A percentile compares a stretch with the other conserved stretches of the same genome.
Evolutionary conservation across 2,888 invertebrate genomes (phyloP).

Genomic region (Phortica okadai): DNA sequence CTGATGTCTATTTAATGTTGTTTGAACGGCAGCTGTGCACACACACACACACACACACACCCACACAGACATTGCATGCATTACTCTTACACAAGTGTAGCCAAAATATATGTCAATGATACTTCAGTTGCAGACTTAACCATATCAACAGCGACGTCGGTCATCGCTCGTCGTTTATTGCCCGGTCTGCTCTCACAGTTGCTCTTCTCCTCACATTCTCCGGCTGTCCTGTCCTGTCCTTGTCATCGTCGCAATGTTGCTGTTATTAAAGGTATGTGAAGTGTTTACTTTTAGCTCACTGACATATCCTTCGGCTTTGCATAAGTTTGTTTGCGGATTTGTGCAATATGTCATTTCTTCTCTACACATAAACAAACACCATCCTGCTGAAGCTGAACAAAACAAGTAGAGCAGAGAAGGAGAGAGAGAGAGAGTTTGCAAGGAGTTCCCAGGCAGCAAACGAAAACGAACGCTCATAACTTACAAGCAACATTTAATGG

Average conservation of each 20-base stretch:
- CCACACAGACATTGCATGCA: not conserved
- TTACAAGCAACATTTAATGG: conserved; percentile 62
- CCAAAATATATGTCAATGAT: conserved; percentile 41
- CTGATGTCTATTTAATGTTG: conserved; percentile 26
- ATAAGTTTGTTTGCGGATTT: conserved; percentile 67
- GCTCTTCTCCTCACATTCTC: too few species aligned
- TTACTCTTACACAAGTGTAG: conserved; percentile 1
- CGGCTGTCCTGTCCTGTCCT: too few species aligned
- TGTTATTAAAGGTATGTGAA: conserved; percentile 18
- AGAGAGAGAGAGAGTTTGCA: not conserved
- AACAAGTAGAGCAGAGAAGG: not conserved
- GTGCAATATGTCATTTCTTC: conserved; percentile 68
- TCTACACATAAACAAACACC: conserved; percentile 3
- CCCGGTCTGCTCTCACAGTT: too few species aligned
- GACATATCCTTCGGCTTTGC: conserved; percentile 29
- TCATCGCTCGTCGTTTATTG: too few species aligned
- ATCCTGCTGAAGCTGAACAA: not conserved
- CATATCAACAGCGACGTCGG: conserved; percentile 8
- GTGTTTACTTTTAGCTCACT: conserved; percentile 23
- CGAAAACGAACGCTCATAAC: not conserved
- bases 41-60: not conserved
- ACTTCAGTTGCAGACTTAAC: conserved; percentile 11
- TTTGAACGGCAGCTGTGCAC: not conserved
- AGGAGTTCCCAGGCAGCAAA: not conserved
- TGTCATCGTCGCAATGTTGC: not conserved